Conservation (phyloP, 2,797 vertebrate genomes). For the Cetoscarus ocellatus region DNA sequence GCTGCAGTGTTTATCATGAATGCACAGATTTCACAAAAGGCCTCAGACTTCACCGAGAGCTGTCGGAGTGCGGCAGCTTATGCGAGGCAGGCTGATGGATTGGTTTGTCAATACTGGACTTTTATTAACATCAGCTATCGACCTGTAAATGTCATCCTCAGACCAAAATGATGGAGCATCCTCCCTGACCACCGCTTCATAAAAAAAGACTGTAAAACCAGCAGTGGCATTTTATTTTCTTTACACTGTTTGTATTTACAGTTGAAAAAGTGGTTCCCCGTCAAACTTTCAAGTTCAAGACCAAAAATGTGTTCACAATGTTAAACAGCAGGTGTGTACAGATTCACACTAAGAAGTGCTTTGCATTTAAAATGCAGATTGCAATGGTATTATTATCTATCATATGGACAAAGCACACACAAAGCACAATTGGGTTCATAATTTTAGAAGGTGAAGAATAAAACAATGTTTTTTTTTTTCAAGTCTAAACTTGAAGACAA, state of each 20-base stretch:
- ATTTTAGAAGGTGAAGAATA: too few species aligned
- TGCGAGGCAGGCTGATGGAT: slow-evolving; percentile 38
- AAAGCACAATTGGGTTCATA: too few species aligned
- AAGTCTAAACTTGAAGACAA: too few species aligned
- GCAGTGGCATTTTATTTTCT: slow-evolving; percentile 15
- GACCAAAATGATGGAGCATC: slow-evolving; percentile 18
- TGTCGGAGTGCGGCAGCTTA: slow-evolving; percentile 7
- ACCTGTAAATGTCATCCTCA: slow-evolving; percentile 44
- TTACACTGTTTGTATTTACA: slow-evolving; percentile 6
- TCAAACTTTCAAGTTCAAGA: not conserved
- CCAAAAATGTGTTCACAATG: not conserved
- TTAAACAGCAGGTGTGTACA: not conserved
- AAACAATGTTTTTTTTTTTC: too few species aligned
- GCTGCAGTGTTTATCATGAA: slow-evolving; percentile 31
- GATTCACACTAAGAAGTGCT: too few species aligned
- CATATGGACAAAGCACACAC: too few species aligned
- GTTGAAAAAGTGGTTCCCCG: not conserved
- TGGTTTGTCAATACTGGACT: slow-evolving; percentile 30
- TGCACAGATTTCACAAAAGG: slow-evolving; percentile 15
- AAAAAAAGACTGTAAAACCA: slow-evolving; percentile 28
- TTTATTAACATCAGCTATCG: slow-evolving; percentile 45
- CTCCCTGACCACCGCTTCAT: slow-evolving; percentile 1
- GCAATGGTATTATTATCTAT: too few species aligned
- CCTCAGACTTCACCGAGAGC: not conserved
- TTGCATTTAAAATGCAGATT: too few species aligned